Conservation (phyloP, 2,113 vertebrate genomes). For the Xiphorhynchus elegans region DNA sequence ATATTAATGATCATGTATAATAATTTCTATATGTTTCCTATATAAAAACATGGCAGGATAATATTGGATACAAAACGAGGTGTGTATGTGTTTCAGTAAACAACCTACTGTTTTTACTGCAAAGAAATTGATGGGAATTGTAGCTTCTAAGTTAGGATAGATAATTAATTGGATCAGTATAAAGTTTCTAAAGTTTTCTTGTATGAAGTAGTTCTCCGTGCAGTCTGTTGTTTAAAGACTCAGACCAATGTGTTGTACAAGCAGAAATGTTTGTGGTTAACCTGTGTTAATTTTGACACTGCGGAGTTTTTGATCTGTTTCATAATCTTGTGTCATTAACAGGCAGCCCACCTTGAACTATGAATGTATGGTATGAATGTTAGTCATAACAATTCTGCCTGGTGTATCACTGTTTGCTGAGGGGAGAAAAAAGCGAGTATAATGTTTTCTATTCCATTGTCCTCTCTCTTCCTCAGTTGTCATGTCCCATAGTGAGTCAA, state of each 20-base stretch:
- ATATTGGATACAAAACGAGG: background rate
- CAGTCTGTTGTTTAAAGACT: background rate
- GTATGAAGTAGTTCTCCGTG: background rate
- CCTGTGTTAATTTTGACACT: background rate
- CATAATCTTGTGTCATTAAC: background rate
- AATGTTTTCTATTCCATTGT: background rate
- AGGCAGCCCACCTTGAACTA: constrained; percentile 3
- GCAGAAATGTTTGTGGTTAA: background rate
- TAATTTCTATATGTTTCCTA: background rate
- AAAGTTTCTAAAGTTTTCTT: constrained; percentile 11
- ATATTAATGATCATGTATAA: background rate
- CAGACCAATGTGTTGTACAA: background rate
- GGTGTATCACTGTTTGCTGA: background rate
- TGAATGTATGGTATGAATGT: background rate
- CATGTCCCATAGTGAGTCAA: background rate
- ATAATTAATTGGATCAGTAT: background rate
- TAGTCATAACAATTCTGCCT: background rate
- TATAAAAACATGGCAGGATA: background rate
- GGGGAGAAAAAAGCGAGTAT: background rate
- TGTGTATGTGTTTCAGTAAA: background rate
- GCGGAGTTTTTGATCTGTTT: background rate
- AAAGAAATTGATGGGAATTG: background rate
- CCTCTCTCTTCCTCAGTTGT: background rate
- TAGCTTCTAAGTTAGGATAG: background rate
- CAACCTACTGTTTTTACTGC: background rate